Conservation (phyloP, 2,888 invertebrate species). For the Sesia apiformis region DNA sequence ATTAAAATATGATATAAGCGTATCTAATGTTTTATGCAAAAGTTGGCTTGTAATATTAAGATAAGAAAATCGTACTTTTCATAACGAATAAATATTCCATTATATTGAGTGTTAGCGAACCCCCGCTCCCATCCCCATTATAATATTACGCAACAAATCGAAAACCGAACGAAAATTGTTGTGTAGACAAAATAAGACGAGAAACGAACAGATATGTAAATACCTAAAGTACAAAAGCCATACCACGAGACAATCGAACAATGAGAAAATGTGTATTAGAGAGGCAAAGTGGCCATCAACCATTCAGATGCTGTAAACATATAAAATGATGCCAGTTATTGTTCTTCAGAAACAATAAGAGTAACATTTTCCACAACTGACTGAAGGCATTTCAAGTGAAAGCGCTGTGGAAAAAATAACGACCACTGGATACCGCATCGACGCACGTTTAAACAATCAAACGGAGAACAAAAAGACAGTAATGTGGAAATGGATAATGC, state of each 20-base stretch:
- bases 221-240: slow-evolving; percentile 20
- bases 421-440: slow-evolving; percentile 65
- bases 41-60: neutral
- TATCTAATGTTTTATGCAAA: neutral
- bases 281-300: slow-evolving; percentile 60
- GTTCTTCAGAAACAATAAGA: slow-evolving; percentile 70
- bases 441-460: slow-evolving; percentile 73
- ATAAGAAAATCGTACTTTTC: neutral
- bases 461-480: slow-evolving; percentile 69
- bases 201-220: slow-evolving; percentile 12
- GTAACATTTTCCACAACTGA: slow-evolving; percentile 70
- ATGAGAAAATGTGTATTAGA: slow-evolving; percentile 49
- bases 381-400: slow-evolving; percentile 67
- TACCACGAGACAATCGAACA: slow-evolving; percentile 32
- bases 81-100: neutral
- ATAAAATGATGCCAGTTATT: slow-evolving; percentile 68
- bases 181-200: slow-evolving; percentile 6
- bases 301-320: slow-evolving; percentile 68
- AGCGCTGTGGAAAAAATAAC: slow-evolving; percentile 61
- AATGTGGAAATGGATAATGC: slow-evolving; percentile 71
- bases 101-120: neutral
- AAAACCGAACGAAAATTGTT: neutral
- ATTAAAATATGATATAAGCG: neutral
- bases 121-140: neutral
- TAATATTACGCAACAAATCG: neutral